Base-by-base conservation (phyloP, 2,888 invertebrate genomes). In the Chalcis sispes region DNA sequence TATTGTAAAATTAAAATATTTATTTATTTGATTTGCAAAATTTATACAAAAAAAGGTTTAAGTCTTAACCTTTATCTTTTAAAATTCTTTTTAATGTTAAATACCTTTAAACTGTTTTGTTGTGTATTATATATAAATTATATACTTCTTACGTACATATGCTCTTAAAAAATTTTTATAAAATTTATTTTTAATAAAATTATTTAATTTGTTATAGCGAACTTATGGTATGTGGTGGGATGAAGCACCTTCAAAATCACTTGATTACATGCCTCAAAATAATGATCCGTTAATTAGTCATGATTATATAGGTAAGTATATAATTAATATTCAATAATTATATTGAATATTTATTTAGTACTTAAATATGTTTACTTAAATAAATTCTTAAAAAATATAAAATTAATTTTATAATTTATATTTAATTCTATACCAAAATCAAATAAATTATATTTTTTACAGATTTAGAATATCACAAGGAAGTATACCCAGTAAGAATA, bases 191-290 rank as follows among this genome's bases (percentile, higher is more conserved):
- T 36, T 36, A 10, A 7, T 36, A 7, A n/a, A n/a, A 36, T 10
- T 36, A 36, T 7, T 36, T 10, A 7, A 36, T 54, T 42, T 70
- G n/a, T 80, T 64, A 27, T 83, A 96, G 96, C 92, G 95, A 88
- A 94, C 95, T 0, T 96, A 96, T 89, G 96, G 96, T 10, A 92
- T 90, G 76, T 95, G 95, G 95, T 96, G 96, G 96, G 92, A 94
- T 59, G 91, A 92, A 82, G 94, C 94, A n/a, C 95, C 94, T 59
- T 94, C 94, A 8, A 91, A 91, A 77, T 91, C 92, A 79, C 89
- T 90, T 79, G 93, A 94, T 84, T 95, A 94, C 82, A 93, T 94
- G 91, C 91, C 93, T 7, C 95, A 95, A 85, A 95, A 95, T 86
- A 90, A 91, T 78, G 91, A 90, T 75, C 87, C 90, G 29, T 90